Base-by-base conservation (phyloP, 1,140 invertebrate genomes). In the Dendroctonus ponderosae region DNA sequence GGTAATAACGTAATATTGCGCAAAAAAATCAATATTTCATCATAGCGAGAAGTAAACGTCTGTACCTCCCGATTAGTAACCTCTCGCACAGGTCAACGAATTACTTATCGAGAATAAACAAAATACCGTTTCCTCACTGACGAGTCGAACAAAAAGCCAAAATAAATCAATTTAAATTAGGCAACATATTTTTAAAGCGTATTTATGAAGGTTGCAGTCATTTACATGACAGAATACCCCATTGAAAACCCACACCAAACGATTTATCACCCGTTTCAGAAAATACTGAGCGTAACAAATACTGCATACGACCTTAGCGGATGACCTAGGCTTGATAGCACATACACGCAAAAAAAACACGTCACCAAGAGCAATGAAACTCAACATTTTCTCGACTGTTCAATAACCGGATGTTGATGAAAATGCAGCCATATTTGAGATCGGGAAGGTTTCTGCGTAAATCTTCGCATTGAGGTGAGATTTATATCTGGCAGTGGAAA, bases 381-480 rank as follows among this genome's bases (percentile, higher is more conserved):
- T 64, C 61, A 66, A 67, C 56, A 67, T 65, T 63, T 56, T 53
- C 60, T 52, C 58, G 70, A 71, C 70, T 66, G 43, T 63, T 71
- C 70, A 71, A 71, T 71, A 70, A 68, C 63, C 70, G 70, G 70
- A 71, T 70, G 70, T 71, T 64, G 62, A 62, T 69, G 70, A 54
- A 69, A 71, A 63, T 62, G 38, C 46, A 42, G 63, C 60, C 67
- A 67, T 63, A 70, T 71, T 71, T 71, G 62, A 71, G 26, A 71
- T 69, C 58, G 67, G 59, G 64, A 66, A 71, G 43, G 60, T 66
- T 57, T 65, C 60, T 67, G 51, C 67, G 70, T 70, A 71, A 71
- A 69, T 71, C 70, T 71, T 64, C 51, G 58, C 64, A 69, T 71
- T 69, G 68, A 70, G 61, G 64, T 63, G 64, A 71, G 68, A 69